These are phyloP conservation scores for Drosophila silvestris DNA, from an alignment of 2,888 invertebrate genomes.

Conservation along the genomic window DNA sequence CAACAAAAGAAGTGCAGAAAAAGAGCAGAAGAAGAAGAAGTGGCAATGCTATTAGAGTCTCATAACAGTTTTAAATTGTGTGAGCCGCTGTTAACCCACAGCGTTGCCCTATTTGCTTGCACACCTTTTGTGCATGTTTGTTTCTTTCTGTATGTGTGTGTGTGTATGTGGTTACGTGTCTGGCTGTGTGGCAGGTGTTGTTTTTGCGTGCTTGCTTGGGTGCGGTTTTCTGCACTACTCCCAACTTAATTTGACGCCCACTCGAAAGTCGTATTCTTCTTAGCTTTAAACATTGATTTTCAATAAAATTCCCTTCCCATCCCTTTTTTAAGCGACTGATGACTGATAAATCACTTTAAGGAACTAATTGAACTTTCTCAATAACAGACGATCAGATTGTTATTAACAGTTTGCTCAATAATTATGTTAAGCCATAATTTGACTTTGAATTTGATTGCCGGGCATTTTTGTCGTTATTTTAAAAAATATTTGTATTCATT, in stretches of 20 bases:
- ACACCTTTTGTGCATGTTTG: constrained; percentile 15
- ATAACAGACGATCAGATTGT: not conserved
- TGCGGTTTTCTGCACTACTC: constrained; percentile 17
- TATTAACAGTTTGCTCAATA: not conserved
- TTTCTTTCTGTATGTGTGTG: not conserved
- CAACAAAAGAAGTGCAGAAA: constrained; percentile 14
- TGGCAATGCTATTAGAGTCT: constrained; percentile 51
- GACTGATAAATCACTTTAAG: constrained; percentile 30
- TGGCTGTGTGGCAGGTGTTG: constrained; percentile 11
- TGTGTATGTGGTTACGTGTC: not conserved
- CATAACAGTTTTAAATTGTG: constrained; percentile 44
- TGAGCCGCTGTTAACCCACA: constrained; percentile 14
- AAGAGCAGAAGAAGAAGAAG: constrained; percentile 32
- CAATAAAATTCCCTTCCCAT: constrained; percentile 28
- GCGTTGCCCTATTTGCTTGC: constrained; percentile 38
- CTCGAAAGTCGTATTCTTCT: constrained; percentile 1
- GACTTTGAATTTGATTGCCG: not conserved
- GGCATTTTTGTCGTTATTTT: not conserved
- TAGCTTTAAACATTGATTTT: constrained; percentile 63
- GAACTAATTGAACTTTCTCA: not conserved
- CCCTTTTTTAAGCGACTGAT: constrained; percentile 12
- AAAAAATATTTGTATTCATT: not conserved
- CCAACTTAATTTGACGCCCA: constrained; percentile 15
- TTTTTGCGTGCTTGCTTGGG: constrained; percentile 5
- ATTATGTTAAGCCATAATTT: not conserved